Conservation (phyloP, 2,113 vertebrate species). For the Coptodon rendalli region DNA sequence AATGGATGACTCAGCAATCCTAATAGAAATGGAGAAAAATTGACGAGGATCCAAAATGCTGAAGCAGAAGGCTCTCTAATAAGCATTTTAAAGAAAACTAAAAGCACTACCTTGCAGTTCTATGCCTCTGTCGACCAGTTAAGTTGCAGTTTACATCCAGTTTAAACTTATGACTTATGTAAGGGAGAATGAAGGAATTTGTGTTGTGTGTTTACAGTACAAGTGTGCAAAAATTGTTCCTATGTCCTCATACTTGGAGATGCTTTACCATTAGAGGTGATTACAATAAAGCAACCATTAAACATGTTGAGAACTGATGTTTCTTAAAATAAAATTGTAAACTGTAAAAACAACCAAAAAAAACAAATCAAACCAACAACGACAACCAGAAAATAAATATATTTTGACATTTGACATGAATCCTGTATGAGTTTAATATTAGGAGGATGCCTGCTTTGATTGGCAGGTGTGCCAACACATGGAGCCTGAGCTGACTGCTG, state of each 20-base stretch:
- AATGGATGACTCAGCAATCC: background rate
- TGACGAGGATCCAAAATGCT: background rate
- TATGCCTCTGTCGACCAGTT: background rate
- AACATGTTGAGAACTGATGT: background rate
- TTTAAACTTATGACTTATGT: background rate
- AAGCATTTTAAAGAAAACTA: background rate
- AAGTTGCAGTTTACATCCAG: background rate
- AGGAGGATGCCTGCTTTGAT: background rate
- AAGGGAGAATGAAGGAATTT: background rate
- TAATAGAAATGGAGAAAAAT: background rate
- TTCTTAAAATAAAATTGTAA: background rate
- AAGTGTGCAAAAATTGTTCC: background rate
- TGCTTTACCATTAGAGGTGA: background rate
- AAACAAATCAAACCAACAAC: background rate
- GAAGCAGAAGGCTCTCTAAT: background rate
- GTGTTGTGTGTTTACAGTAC: background rate
- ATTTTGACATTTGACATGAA: background rate
- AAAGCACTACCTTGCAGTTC: background rate
- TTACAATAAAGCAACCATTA: background rate
- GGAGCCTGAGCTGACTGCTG: background rate
- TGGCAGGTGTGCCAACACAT: background rate
- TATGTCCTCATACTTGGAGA: background rate
- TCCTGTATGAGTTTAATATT: background rate
- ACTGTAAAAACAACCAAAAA: background rate
- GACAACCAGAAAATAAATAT: background rate